A percentile compares a stretch with the other conserved stretches of the same genome.
Evolutionary conservation across 2,888 invertebrate genomes (phyloP).

Genomic region (Sipha maydis): DNA sequence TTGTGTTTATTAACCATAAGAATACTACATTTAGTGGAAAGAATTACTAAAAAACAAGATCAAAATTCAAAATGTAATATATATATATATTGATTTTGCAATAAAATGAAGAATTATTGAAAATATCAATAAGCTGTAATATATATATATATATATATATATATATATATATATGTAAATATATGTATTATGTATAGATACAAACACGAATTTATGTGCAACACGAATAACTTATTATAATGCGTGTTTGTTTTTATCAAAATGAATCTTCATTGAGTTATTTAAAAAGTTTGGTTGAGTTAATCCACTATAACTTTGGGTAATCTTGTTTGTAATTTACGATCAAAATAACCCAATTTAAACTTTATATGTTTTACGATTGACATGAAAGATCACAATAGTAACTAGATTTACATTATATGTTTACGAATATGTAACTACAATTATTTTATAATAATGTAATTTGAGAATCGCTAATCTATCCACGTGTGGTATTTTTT

Average conservation of each 20-base stretch:
- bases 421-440: neutral
- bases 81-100: constrained; percentile 20
- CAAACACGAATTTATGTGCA: neutral
- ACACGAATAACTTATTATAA: constrained; percentile 10
- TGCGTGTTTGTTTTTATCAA: constrained; percentile 19
- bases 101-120: neutral
- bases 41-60: neutral
- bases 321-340: constrained; percentile 45
- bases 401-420: constrained; percentile 30
- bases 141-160: neutral
- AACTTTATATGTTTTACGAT: constrained; percentile 50
- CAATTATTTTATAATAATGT: neutral
- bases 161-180: too few relatives aligned
- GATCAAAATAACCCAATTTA: constrained; percentile 57
- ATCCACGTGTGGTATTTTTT: neutral
- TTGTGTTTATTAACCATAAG: neutral
- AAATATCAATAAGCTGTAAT: neutral
- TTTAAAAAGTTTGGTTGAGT: constrained; percentile 48
- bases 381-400: constrained; percentile 47
- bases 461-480: neutral
- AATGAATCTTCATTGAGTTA: constrained; percentile 49
- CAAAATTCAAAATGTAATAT: constrained; percentile 9
- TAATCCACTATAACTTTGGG: constrained; percentile 41
- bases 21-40: constrained; percentile 24
- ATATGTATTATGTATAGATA: neutral